Evolutionary conservation across 2,113 vertebrate genomes (phyloP).

Genomic region (Argyrosomus japonicus): DNA sequence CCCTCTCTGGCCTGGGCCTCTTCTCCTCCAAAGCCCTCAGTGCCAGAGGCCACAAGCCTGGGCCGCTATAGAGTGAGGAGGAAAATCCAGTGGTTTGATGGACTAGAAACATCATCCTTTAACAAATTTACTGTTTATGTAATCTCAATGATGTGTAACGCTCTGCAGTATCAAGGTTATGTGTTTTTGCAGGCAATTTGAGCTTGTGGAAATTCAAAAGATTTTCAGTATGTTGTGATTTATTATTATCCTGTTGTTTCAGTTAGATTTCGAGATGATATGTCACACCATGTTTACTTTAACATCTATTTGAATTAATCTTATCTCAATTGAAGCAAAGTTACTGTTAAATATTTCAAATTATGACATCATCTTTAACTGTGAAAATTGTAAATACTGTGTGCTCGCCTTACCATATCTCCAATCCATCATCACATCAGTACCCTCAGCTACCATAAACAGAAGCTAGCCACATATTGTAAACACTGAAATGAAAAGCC

Average conservation of each 20-base stretch:
- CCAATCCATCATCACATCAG: slow-evolving; percentile 39
- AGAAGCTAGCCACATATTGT: slow-evolving; percentile 44
- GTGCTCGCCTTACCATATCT: slow-evolving; percentile 29
- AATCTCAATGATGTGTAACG: slow-evolving; percentile 52
- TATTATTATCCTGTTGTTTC: slow-evolving; percentile 32
- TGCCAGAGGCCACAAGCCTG: slow-evolving; percentile 54
- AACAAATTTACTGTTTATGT: slow-evolving; percentile 65
- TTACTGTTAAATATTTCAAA: slow-evolving; percentile 46
- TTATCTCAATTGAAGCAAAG: slow-evolving; percentile 28
- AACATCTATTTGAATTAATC: slow-evolving; percentile 27
- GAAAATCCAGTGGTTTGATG: slow-evolving; percentile 55
- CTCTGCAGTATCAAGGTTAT: slow-evolving; percentile 34
- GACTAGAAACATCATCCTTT: slow-evolving; percentile 51
- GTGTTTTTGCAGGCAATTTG: slow-evolving; percentile 32
- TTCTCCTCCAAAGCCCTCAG: slow-evolving; percentile 50
- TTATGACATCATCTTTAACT: slow-evolving; percentile 52
- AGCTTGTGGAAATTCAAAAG: slow-evolving; percentile 26
- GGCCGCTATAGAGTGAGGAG: slow-evolving; percentile 35
- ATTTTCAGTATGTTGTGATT: slow-evolving; percentile 37
- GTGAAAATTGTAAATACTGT: slow-evolving; percentile 7
- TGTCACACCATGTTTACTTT: slow-evolving; percentile 46
- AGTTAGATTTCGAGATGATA: slow-evolving; percentile 21
- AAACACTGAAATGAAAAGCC: slow-evolving; percentile 61
- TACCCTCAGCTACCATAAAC: slow-evolving; percentile 35
- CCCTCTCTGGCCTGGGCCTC: slow-evolving; percentile 72